phyloP scores from a whole-genome alignment of 2,113 vertebrate species.

The Etia nguti region DNA sequence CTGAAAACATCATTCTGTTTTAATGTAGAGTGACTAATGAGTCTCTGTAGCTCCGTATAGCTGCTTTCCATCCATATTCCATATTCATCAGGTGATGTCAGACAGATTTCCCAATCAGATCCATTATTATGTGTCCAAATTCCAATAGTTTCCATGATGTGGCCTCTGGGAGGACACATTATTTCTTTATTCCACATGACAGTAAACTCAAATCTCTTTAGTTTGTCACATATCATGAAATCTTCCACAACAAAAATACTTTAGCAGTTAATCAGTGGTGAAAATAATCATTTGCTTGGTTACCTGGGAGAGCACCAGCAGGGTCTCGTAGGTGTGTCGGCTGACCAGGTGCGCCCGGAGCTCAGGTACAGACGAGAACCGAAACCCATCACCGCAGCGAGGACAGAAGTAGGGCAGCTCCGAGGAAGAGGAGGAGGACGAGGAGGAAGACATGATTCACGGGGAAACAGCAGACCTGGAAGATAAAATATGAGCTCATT shows the following conservation, averaged over 20 bases:
- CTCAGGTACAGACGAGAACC: constrained; percentile 37
- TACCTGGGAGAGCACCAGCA: constrained; percentile 58
- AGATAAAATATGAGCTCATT: neutral
- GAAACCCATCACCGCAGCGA: constrained; percentile 37
- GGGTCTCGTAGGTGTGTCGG: constrained; percentile 59
- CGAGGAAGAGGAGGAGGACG: neutral
- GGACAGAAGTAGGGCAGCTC: constrained; percentile 55
- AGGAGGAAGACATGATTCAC: constrained; percentile 37
- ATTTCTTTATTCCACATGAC: neutral
- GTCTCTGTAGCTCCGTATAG: neutral
- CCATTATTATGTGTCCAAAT: neutral
- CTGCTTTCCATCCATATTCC: neutral
- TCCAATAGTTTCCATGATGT: neutral
- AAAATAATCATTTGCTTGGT: neutral
- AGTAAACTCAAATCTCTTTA: neutral
- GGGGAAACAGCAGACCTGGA: constrained; percentile 7
- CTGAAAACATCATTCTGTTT: neutral
- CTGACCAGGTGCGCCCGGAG: constrained; percentile 60
- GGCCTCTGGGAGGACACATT: neutral
- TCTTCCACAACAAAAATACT: neutral
- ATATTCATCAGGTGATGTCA: neutral
- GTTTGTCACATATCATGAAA: neutral
- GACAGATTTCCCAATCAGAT: neutral
- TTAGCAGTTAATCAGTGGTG: neutral
- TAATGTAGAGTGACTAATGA: neutral